phyloP scores from a whole-genome alignment of 2,888 invertebrate species.

The Horisme vitalbata region DNA sequence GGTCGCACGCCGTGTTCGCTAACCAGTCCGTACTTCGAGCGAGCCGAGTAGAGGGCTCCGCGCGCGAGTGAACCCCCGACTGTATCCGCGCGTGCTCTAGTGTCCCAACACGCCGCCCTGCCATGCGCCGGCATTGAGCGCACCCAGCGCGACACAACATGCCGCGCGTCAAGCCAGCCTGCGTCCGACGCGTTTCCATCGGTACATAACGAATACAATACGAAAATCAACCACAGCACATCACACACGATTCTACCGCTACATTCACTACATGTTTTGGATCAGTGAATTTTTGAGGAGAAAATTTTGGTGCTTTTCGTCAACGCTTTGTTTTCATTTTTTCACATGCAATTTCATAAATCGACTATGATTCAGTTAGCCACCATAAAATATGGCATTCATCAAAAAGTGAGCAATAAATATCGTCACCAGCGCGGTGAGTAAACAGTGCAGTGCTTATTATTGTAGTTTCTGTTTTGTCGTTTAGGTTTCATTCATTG shows the following conservation, averaged over 20 bases:
- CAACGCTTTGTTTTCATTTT: conserved; percentile 29
- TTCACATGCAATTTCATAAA: conserved; percentile 36
- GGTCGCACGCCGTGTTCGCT: conserved; percentile 60
- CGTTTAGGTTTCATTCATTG: conserved; percentile 3
- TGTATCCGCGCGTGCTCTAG: conserved; percentile 27
- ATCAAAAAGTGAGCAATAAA: conserved; percentile 80
- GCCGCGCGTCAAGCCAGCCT: conserved; percentile 81
- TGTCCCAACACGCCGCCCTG: conserved; percentile 45
- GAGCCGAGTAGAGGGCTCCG: conserved; percentile 57
- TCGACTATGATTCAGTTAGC: conserved; percentile 85
- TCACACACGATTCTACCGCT: conserved; percentile 43
- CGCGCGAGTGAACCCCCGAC: conserved; percentile 54
- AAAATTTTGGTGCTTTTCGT: conserved; percentile 37
- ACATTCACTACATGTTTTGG: conserved; percentile 34
- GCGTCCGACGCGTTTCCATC: conserved; percentile 82
- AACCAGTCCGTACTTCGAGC: conserved; percentile 57
- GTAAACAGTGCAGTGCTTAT: conserved; percentile 78
- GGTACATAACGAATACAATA: conserved; percentile 66
- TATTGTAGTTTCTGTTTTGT: conserved; percentile 27
- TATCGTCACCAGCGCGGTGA: conserved; percentile 74
- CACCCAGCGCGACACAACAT: conserved; percentile 65
- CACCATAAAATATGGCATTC: conserved; percentile 85
- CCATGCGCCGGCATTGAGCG: conserved; percentile 75
- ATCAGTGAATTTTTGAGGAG: conserved; percentile 52
- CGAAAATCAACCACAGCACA: conserved; percentile 55